Conservation (phyloP, 2,888 invertebrate genomes). For the Pelosia muscerda region DNA sequence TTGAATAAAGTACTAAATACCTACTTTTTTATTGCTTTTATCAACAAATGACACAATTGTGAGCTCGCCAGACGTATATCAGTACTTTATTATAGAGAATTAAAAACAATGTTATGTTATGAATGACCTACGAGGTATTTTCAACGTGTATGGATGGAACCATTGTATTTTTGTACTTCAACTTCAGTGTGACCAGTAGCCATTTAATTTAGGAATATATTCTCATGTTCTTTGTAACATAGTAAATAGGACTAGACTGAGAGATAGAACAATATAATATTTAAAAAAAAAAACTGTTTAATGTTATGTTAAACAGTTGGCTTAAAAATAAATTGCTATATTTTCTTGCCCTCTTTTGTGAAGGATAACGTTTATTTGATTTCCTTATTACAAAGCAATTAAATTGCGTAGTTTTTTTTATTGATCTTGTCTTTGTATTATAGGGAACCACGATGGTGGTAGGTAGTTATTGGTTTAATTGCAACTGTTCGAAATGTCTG, state of each 20-base stretch:
- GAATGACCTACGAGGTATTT: slow-evolving; percentile 7
- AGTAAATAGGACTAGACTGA: too few species aligned
- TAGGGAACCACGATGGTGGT: too few species aligned
- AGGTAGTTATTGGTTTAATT: too few species aligned
- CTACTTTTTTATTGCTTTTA: neutral
- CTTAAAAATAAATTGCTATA: too few species aligned
- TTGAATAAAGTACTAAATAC: neutral
- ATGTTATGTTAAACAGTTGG: too few species aligned
- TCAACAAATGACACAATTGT: slow-evolving; percentile 1
- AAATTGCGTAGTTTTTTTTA: too few species aligned
- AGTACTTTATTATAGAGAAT: neutral
- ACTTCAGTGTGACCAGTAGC: neutral
- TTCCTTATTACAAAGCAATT: neutral
- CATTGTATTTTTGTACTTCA: neutral
- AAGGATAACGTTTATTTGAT: neutral
- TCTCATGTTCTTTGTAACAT: too few species aligned
- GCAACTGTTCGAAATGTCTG: too few species aligned
- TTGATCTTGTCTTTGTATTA: too few species aligned
- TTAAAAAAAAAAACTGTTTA: too few species aligned
- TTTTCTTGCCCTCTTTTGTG: neutral
- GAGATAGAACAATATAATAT: too few species aligned
- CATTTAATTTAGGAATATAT: neutral
- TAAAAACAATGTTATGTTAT: slow-evolving; percentile 8
- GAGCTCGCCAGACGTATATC: neutral
- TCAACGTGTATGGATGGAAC: neutral